Evolutionary conservation across 2,113 vertebrate genomes (phyloP).

Genomic region (Ammospiza caudacuta): DNA sequence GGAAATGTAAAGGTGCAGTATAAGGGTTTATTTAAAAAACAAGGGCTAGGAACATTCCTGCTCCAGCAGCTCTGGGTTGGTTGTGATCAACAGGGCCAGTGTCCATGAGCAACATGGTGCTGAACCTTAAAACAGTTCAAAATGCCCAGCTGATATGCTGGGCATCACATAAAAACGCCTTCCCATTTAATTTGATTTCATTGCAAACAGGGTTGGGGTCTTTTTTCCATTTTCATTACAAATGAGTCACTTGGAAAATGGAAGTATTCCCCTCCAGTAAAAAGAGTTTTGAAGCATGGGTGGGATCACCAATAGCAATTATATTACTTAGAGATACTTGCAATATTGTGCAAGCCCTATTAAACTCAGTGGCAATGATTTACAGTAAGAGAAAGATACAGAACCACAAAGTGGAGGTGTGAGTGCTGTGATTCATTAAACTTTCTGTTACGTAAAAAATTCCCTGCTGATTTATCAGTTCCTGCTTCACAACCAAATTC

Average conservation of each 20-base stretch:
- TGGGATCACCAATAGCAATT: conserved; percentile 28
- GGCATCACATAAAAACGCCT: background rate
- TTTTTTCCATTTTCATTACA: background rate
- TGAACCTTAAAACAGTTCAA: background rate
- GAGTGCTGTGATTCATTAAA: background rate
- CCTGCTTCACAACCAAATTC: background rate
- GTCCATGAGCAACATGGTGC: background rate
- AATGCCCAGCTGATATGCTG: background rate
- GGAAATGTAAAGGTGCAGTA: background rate
- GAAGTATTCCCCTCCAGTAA: conserved; percentile 1
- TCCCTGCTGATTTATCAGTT: background rate
- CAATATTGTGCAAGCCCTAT: background rate
- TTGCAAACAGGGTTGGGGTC: background rate
- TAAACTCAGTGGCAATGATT: conserved; percentile 58
- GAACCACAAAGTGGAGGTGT: background rate
- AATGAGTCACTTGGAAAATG: conserved; percentile 20
- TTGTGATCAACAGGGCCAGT: background rate
- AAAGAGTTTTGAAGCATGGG: background rate
- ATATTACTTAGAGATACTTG: background rate
- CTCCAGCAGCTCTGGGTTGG: background rate
- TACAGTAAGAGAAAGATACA: conserved; percentile 2
- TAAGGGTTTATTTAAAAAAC: background rate
- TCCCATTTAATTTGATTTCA: background rate
- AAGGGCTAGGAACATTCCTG: background rate
- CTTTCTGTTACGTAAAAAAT: background rate